These are phyloP conservation scores for Coptodon rendalli DNA, from an alignment of 2,113 vertebrate species.

Conservation along the genomic window DNA sequence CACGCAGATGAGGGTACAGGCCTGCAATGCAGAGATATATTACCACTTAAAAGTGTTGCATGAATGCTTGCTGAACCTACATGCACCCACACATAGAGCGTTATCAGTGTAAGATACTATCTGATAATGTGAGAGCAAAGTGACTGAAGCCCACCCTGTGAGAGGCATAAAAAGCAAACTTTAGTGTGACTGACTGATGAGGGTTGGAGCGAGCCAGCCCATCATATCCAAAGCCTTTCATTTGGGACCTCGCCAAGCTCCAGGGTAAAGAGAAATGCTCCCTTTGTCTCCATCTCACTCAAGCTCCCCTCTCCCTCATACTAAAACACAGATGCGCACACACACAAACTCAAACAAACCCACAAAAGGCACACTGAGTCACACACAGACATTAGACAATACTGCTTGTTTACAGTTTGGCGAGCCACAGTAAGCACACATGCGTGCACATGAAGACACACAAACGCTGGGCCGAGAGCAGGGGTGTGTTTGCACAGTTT, in stretches of 20 bases:
- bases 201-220: conserved; percentile 53
- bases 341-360: conserved; percentile 71
- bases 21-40: neutral
- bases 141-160: conserved; percentile 27
- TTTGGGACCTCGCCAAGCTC: conserved; percentile 63
- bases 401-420: conserved; percentile 78
- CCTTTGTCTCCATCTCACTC: conserved; percentile 72
- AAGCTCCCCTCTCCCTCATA: conserved; percentile 67
- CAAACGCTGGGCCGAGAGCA: conserved; percentile 44
- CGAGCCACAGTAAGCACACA: conserved; percentile 61
- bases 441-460: conserved; percentile 59
- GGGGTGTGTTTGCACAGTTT: conserved; percentile 65
- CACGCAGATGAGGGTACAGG: neutral
- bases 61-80: neutral
- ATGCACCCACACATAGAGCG: neutral
- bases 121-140: neutral
- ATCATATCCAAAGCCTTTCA: conserved; percentile 71
- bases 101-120: neutral
- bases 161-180: conserved; percentile 36
- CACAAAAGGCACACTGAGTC: conserved; percentile 71
- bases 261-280: conserved; percentile 71
- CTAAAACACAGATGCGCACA: conserved; percentile 72
- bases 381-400: conserved; percentile 75
- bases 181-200: conserved; percentile 47
- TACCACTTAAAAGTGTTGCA: conserved; percentile 3